These are phyloP conservation scores for Nasonia oneida DNA, from an alignment of 2,888 invertebrate genomes.

Conservation along the genomic window DNA sequence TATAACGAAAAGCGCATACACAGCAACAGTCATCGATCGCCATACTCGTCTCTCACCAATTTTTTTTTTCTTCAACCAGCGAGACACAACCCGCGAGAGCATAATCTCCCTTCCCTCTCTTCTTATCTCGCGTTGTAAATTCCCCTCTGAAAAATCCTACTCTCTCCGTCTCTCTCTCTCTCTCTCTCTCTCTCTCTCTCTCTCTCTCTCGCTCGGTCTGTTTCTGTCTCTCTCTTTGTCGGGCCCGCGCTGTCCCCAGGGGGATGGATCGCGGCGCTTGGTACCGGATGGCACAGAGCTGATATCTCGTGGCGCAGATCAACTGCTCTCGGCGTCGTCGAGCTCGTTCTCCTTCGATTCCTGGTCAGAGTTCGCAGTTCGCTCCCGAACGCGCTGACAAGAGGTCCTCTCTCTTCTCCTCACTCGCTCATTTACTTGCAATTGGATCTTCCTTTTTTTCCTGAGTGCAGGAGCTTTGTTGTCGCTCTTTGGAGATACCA, in stretches of 20 bases:
- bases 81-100: constrained; percentile 15
- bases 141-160: constrained; percentile 49
- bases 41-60: neutral
- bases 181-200: constrained; percentile 9
- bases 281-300: constrained; percentile 77
- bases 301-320: constrained; percentile 65
- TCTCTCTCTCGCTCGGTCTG: neutral
- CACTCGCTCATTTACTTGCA: neutral
- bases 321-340: constrained; percentile 54
- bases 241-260: constrained; percentile 68
- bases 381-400: constrained; percentile 14
- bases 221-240: constrained; percentile 30
- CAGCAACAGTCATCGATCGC: neutral
- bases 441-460: neutral
- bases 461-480: neutral
- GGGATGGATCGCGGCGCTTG: constrained; percentile 63
- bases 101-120: constrained; percentile 7
- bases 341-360: constrained; percentile 50
- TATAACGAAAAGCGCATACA: neutral
- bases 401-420: neutral
- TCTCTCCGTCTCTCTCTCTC: neutral
- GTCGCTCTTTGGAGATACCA: neutral
- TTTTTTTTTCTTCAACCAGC: neutral
- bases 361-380: constrained; percentile 59
- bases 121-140: constrained; percentile 51